Conservation (phyloP, 2,888 invertebrate genomes). For the Sesamia inferens region DNA sequence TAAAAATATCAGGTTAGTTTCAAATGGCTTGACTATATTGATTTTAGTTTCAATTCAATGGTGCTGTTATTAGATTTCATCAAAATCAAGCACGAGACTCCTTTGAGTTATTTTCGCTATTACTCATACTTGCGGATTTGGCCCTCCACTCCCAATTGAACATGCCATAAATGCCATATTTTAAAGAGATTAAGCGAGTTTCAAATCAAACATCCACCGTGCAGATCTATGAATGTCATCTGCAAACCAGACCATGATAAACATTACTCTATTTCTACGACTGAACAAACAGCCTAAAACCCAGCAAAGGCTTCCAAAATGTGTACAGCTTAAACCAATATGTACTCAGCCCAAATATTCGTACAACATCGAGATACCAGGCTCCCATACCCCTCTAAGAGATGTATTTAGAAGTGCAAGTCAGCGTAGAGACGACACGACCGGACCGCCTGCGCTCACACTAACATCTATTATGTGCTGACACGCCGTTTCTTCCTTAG, state of each 20-base stretch:
- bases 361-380: conserved; percentile 39
- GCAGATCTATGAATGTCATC: conserved; percentile 2
- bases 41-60: too few species aligned
- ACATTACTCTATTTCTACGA: conserved; percentile 14
- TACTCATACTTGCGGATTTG: too few species aligned
- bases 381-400: conserved; percentile 42
- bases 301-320: conserved; percentile 36
- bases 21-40: too few species aligned
- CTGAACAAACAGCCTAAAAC: conserved; percentile 21
- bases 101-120: too few species aligned
- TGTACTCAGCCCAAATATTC: conserved; percentile 37
- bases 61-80: too few species aligned
- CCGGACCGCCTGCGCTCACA: conserved; percentile 58
- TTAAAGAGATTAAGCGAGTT: background rate
- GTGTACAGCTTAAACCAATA: conserved; percentile 32
- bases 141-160: too few species aligned
- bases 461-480: conserved; percentile 59
- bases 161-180: background rate
- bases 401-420: conserved; percentile 60
- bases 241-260: conserved; percentile 18
- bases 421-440: conserved; percentile 55
- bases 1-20: too few species aligned
- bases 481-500: conserved; percentile 44
- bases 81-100: too few species aligned
- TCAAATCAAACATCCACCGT: background rate